phyloP scores from a whole-genome alignment of 2,888 invertebrate genomes.

The Aspidiotus rigidus region DNA sequence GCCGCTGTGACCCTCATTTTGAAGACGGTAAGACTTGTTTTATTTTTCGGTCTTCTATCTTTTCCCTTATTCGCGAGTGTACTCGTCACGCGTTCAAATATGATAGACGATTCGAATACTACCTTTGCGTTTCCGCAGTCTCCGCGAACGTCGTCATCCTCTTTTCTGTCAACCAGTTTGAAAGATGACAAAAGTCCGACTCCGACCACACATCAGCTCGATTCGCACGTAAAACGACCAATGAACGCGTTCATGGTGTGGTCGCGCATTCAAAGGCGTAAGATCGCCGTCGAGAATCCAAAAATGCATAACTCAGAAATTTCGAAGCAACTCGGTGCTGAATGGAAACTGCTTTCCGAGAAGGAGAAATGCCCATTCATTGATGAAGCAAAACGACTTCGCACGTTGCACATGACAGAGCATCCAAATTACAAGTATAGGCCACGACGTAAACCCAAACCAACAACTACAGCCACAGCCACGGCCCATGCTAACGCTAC shows the following conservation, averaged over 20 bases:
- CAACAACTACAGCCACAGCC: constrained; percentile 49
- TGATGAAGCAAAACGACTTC: constrained; percentile 83
- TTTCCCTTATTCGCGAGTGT: too few species aligned
- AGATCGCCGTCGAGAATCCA: constrained; percentile 89
- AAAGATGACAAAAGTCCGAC: too few species aligned
- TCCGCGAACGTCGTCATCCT: too few species aligned
- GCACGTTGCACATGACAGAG: constrained; percentile 81
- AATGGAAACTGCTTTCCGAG: constrained; percentile 84
- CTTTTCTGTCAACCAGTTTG: too few species aligned
- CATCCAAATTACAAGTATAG: constrained; percentile 87
- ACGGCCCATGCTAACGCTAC: constrained; percentile 39
- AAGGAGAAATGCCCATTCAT: constrained; percentile 86
- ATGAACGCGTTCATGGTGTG: constrained; percentile 99
- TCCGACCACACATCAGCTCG: not conserved
- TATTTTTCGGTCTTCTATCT: too few species aligned
- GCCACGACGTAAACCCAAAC: constrained; percentile 74
- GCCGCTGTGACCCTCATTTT: too few species aligned
- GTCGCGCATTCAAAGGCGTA: constrained; percentile 82
- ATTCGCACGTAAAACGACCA: constrained; percentile 76
- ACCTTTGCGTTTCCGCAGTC: too few species aligned
- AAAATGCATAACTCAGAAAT: constrained; percentile 88
- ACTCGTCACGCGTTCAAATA: too few species aligned
- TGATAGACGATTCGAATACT: too few species aligned
- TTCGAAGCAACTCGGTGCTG: constrained; percentile 80
- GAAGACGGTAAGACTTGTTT: too few species aligned